Conservation (phyloP, 2,797 vertebrate species). For the Lepidocolaptes lacrymiger region DNA sequence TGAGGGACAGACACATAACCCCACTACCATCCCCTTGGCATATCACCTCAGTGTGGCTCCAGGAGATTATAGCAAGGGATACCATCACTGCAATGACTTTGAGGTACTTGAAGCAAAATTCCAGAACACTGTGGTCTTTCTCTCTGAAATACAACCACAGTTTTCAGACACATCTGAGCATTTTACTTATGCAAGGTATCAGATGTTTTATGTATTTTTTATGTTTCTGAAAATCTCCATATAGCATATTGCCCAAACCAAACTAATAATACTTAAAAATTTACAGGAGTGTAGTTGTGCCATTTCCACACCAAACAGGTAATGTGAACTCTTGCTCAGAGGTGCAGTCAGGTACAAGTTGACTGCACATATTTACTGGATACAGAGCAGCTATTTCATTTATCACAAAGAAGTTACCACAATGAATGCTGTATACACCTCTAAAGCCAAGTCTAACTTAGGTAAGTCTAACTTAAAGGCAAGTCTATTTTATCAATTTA, state of each 20-base stretch:
- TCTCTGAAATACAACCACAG: not conserved
- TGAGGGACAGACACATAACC: not conserved
- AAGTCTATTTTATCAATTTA: not conserved
- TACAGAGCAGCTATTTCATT: not conserved
- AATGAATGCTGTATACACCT: not conserved
- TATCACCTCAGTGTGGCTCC: not conserved
- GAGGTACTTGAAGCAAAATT: not conserved
- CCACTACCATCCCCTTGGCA: not conserved
- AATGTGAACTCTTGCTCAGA: not conserved
- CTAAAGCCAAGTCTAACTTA: not conserved
- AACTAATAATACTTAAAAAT: not conserved
- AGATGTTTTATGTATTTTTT: not conserved
- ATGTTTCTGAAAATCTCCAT: not conserved
- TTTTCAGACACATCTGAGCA: not conserved
- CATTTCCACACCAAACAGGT: rapidly evolving
- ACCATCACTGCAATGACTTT: not conserved
- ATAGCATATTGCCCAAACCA: not conserved
- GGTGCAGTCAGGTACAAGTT: not conserved
- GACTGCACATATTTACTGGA: not conserved
- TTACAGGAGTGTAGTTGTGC: not conserved
- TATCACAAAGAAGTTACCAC: not conserved
- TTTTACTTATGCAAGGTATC: not conserved
- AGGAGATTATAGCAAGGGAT: not conserved
- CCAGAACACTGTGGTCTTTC: not conserved
- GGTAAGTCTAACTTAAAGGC: not conserved